Evolutionary conservation across 2,113 vertebrate genomes (phyloP).

Genomic region (Nematolebias whitei): DNA sequence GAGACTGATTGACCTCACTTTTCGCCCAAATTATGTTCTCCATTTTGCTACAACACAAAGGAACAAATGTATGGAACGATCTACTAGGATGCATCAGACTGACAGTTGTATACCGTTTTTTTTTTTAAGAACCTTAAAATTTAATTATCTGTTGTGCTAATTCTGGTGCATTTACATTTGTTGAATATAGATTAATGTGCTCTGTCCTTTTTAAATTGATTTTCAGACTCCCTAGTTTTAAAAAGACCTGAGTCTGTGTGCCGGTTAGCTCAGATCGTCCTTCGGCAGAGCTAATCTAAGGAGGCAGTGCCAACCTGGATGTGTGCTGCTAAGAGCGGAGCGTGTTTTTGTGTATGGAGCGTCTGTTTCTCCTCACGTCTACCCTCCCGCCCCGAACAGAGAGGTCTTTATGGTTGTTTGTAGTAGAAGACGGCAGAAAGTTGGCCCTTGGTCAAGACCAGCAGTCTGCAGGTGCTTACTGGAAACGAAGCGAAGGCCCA

Average conservation of each 20-base stretch:
- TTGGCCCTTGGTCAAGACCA: conserved; percentile 82
- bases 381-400: conserved; percentile 79
- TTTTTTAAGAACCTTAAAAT: no score
- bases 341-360: conserved; percentile 81
- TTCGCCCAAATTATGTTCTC: no score
- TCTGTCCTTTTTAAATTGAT: no score
- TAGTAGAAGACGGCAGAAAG: conserved; percentile 77
- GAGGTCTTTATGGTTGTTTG: conserved; percentile 88
- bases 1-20: no score
- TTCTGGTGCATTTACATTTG: no score
- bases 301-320: conserved; percentile 40
- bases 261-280: conserved; percentile 57
- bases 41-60: no score
- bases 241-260: not conserved
- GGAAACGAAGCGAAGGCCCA: conserved; percentile 78
- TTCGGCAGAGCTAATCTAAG: conserved; percentile 53
- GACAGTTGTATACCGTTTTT: no score
- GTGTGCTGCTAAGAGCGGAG: conserved; percentile 49
- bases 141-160: no score
- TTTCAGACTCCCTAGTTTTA: no score
- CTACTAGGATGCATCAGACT: no score
- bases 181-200: no score
- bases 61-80: no score
- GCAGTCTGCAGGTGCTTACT: conserved; percentile 83
- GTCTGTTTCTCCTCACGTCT: conserved; percentile 90